Percentiles rank a stretch among this genome's conserved stretches.
Conservation (phyloP, 2,797 vertebrate species). For the Molossus alvarezi region DNA sequence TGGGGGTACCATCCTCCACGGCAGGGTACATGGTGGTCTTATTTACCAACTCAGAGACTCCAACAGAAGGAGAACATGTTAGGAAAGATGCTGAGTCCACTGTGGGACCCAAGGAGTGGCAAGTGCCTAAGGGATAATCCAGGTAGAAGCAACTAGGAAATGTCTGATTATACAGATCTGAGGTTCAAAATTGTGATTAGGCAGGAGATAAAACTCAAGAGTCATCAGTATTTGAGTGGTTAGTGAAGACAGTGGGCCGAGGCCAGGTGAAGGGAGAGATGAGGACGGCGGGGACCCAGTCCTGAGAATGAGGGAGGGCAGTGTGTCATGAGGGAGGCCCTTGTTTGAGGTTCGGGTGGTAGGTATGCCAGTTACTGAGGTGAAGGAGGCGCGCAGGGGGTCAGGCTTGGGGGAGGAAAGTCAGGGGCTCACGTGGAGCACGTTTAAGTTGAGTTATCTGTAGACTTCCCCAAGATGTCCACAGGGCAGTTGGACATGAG, state of each 20-base stretch:
- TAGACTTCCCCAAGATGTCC: neutral
- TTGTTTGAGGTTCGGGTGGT: neutral
- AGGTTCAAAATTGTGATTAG: neutral
- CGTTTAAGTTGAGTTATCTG: neutral
- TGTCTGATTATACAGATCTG: neutral
- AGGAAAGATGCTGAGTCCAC: neutral
- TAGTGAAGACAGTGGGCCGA: neutral
- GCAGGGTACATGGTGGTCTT: neutral
- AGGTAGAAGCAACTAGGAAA: neutral
- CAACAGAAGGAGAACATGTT: neutral
- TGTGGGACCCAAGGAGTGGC: neutral
- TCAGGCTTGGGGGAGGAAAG: neutral
- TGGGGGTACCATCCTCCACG: neutral
- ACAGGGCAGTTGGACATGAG: rapidly evolving
- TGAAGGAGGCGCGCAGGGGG: rapidly evolving
- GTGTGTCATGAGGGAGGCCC: neutral
- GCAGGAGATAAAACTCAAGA: neutral
- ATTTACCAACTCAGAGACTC: neutral
- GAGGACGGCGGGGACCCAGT: neutral
- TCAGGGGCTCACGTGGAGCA: neutral
- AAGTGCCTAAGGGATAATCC: neutral
- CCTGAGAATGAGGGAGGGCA: neutral
- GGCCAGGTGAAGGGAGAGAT: too few relatives aligned
- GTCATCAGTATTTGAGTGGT: neutral
- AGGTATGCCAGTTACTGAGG: too few relatives aligned